Evolutionary conservation across 2,888 invertebrate genomes (phyloP).

Genomic region (Acronicta leporina): DNA sequence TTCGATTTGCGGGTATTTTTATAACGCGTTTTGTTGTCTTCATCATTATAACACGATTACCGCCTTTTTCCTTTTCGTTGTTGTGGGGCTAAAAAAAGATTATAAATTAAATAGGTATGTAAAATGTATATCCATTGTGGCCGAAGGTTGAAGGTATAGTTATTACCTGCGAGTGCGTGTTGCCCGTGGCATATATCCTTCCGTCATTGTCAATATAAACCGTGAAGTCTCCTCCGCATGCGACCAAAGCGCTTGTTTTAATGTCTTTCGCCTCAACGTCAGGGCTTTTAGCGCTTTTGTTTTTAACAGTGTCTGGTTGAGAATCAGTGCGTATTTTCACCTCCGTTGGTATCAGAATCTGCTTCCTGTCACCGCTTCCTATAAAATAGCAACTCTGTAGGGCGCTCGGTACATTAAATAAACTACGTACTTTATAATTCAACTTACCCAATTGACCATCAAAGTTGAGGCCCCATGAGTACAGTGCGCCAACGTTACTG

Average conservation of each 20-base stretch:
- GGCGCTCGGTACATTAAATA: background rate
- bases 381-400: conserved; percentile 4
- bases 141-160: too few relatives aligned
- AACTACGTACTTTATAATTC: background rate
- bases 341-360: conserved; percentile 88
- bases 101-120: too few relatives aligned
- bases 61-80: conserved; percentile 88
- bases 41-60: conserved; percentile 90
- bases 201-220: conserved; percentile 91
- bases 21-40: conserved; percentile 93
- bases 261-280: conserved; percentile 65
- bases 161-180: conserved; percentile 84
- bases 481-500: conserved; percentile 92
- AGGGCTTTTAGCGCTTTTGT: conserved; percentile 61
- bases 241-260: conserved; percentile 80
- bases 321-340: conserved; percentile 80
- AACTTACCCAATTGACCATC: conserved; percentile 95
- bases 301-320: conserved; percentile 66
- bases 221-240: conserved; percentile 94
- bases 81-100: conserved; percentile 88
- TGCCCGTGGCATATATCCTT: conserved; percentile 93
- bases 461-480: conserved; percentile 96
- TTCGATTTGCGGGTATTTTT: conserved; percentile 89
- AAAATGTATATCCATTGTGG: too few relatives aligned
- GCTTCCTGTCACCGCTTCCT: conserved; percentile 90